Percentiles rank a stretch among this genome's conserved stretches.
phyloP scores from a whole-genome alignment of 2,888 invertebrate genomes.

The Troides oblongomaculatus region DNA sequence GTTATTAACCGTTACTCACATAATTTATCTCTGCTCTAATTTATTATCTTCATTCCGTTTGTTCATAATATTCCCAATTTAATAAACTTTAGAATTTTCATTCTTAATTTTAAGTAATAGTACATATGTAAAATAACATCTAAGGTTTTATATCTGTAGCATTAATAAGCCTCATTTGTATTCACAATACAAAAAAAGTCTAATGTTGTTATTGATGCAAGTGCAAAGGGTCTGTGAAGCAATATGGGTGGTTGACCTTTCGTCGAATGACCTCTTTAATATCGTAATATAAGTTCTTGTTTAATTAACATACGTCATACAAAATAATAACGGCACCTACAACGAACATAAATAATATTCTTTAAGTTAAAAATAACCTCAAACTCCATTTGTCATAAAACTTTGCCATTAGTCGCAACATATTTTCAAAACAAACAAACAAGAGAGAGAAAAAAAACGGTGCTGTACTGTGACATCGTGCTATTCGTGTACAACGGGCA shows the following conservation, averaged over 20 bases:
- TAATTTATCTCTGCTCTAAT: no score
- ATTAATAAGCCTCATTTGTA: no score
- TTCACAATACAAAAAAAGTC: no score
- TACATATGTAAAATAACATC: no score
- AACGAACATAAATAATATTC: neutral
- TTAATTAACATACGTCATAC: neutral
- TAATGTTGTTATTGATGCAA: neutral
- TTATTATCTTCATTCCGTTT: no score
- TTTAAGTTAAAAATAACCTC: constrained; percentile 9
- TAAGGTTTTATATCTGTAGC: no score
- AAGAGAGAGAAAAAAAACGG: neutral
- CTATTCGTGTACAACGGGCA: neutral
- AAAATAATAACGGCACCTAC: neutral
- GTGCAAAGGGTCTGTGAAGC: neutral
- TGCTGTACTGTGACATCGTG: neutral
- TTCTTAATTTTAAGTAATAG: no score
- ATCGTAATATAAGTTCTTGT: constrained; percentile 3
- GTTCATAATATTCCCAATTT: no score
- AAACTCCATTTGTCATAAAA: constrained; percentile 5
- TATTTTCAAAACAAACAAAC: constrained; percentile 26
- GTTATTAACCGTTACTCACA: no score
- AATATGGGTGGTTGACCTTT: neutral
- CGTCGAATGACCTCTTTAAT: constrained; percentile 22
- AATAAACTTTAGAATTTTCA: no score
- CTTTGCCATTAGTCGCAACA: neutral